A percentile compares a stretch with the other conserved stretches of the same genome.
Conservation (phyloP, 2,113 vertebrate species). For the Eulacestoma nigropectus region DNA sequence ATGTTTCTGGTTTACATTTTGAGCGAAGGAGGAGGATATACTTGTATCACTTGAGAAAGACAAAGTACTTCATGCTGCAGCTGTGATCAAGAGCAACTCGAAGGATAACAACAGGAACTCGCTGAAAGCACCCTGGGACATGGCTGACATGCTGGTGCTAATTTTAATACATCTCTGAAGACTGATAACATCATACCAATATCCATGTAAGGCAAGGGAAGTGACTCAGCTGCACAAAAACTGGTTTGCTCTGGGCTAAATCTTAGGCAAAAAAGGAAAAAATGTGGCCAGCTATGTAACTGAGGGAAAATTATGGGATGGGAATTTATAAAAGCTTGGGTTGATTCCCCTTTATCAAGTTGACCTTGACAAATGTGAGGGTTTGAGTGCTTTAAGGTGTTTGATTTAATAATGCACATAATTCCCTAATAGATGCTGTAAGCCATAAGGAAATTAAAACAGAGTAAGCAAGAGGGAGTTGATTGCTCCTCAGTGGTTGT, state of each 20-base stretch:
- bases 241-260: background rate
- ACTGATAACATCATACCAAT: background rate
- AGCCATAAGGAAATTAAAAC: background rate
- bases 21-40: background rate
- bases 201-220: background rate
- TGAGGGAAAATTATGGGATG: background rate
- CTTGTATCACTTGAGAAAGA: constrained; percentile 22
- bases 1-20: background rate
- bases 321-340: background rate
- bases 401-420: background rate
- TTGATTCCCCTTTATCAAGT: background rate
- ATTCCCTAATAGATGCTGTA: background rate
- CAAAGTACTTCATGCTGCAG: constrained; percentile 13
- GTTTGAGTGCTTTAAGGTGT: background rate
- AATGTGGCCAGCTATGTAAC: background rate
- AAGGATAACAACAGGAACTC: constrained; percentile 24
- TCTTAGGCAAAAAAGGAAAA: background rate
- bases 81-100: constrained; percentile 16
- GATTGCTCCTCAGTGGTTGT: background rate
- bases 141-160: background rate
- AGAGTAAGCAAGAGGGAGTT: background rate
- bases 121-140: background rate
- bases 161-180: background rate
- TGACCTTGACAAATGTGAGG: background rate
- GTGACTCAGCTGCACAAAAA: background rate